Conservation (phyloP, 1,140 invertebrate genomes). For the Amyelois transitella region DNA sequence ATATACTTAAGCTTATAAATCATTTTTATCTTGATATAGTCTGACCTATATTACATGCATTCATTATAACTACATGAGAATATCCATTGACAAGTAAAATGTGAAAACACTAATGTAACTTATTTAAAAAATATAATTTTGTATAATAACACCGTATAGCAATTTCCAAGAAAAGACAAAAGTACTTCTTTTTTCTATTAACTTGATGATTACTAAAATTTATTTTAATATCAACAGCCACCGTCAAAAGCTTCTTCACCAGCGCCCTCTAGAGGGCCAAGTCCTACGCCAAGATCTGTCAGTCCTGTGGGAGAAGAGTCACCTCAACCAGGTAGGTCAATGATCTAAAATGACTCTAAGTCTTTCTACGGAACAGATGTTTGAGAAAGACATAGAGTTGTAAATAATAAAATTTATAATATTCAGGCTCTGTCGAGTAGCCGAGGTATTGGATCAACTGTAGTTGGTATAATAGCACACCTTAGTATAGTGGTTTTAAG, state of each 20-base stretch:
- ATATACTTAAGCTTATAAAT: no score
- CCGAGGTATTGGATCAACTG: not conserved
- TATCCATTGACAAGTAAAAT: no score
- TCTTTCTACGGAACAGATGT: not conserved
- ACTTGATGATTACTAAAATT: not conserved
- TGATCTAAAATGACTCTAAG: not conserved
- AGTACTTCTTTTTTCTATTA: no score
- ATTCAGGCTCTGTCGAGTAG: not conserved
- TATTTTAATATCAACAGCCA: slow-evolving; percentile 1
- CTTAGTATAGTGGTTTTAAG: no score
- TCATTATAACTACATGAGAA: no score
- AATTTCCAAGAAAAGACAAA: no score
- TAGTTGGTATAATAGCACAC: no score
- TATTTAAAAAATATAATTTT: no score
- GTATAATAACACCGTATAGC: not conserved
- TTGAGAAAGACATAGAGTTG: not conserved
- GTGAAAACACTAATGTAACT: no score
- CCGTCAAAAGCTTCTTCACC: slow-evolving; percentile 14
- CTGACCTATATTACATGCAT: no score
- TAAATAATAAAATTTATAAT: not conserved
- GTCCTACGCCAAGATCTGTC: slow-evolving; percentile 14
- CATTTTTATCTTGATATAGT: no score
- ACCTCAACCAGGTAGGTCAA: slow-evolving; percentile 14
- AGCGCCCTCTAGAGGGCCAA: slow-evolving; percentile 15
- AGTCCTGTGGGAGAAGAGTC: slow-evolving; percentile 10